A percentile compares a stretch with the other conserved stretches of the same genome.
These are phyloP conservation scores for Calameuta idolon DNA, from an alignment of 2,888 invertebrate genomes.

Conservation along the genomic window DNA sequence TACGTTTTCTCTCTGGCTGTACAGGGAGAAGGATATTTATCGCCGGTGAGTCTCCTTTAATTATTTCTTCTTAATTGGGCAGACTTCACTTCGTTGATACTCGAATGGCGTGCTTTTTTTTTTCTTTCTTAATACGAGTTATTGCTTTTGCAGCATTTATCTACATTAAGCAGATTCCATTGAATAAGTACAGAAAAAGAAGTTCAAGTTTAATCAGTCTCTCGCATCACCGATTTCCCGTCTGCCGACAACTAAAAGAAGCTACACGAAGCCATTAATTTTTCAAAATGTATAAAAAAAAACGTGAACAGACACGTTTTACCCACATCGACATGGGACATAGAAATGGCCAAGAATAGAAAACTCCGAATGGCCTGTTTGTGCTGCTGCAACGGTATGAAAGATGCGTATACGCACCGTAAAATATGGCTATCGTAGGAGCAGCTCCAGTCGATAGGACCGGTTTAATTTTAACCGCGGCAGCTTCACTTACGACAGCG, in stretches of 20 bases:
- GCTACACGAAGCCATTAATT: not conserved
- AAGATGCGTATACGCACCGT: not conserved
- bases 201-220: not conserved
- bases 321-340: not conserved
- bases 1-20: not conserved
- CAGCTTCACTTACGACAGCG: not conserved
- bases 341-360: not conserved
- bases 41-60: not conserved
- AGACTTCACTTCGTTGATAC: not conserved
- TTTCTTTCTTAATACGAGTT: not conserved
- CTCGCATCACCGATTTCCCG: not conserved
- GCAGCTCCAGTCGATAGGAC: not conserved
- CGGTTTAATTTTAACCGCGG: not conserved
- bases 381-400: not conserved
- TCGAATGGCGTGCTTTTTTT: not conserved
- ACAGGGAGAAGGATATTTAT: not conserved
- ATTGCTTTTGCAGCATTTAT: not conserved
- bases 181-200: not conserved
- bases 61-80: not conserved
- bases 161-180: not conserved
- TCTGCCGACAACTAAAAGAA: not conserved
- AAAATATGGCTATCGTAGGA: not conserved
- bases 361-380: not conserved
- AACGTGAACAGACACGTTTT: not conserved
- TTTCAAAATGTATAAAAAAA: not conserved